Conservation (phyloP, 2,797 vertebrate genomes). For the Girardinus metallicus region DNA sequence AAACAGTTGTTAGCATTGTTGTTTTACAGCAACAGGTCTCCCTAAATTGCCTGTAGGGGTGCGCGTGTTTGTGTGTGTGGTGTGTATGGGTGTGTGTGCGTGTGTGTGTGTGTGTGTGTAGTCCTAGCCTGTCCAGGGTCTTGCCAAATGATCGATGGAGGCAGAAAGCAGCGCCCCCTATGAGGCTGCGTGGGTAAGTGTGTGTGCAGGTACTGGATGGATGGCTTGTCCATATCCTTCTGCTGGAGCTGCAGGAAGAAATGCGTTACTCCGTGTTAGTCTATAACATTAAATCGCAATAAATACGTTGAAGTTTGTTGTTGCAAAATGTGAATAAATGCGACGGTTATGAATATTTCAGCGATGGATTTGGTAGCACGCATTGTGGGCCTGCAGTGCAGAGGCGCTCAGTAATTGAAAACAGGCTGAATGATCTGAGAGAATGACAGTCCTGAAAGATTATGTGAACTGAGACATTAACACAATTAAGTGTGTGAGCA, state of each 20-base stretch:
- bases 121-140: not conserved
- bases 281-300: not conserved
- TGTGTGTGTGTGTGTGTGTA: no score
- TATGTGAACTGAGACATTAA: conserved; percentile 84
- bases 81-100: no score
- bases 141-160: not conserved
- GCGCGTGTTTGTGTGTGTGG: no score
- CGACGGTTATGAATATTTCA: conserved; percentile 11
- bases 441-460: conserved; percentile 82
- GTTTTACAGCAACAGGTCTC: not conserved
- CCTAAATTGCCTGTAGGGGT: not conserved
- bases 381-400: conserved; percentile 59
- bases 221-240: not conserved
- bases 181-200: not conserved
- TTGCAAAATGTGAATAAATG: not conserved
- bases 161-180: not conserved
- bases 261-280: not conserved
- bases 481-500: conserved; percentile 81
- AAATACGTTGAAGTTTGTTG: not conserved
- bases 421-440: conserved; percentile 80
- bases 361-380: conserved; percentile 61
- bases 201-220: not conserved
- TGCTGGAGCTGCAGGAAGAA: not conserved
- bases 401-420: conserved; percentile 80
- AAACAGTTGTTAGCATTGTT: not conserved